Evolutionary conservation across 2,113 vertebrate species (phyloP).

Genomic region (Gadus macrocephalus): DNA sequence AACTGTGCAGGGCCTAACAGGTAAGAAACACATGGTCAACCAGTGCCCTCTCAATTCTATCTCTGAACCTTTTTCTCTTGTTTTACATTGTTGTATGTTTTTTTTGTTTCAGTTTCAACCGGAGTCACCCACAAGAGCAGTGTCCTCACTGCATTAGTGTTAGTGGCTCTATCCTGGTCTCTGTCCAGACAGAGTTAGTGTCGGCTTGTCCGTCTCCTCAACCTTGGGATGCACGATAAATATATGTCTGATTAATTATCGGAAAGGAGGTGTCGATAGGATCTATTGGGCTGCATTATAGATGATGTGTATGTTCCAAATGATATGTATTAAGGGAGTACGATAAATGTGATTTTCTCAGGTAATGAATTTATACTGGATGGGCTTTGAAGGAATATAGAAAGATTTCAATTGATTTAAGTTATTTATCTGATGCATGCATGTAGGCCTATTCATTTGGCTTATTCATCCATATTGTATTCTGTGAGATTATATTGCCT

Average conservation of each 20-base stretch:
- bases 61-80: background rate
- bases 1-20: slow-evolving; percentile 12
- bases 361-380: too few species aligned
- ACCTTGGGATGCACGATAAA: background rate
- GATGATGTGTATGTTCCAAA: too few species aligned
- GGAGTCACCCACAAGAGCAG: slow-evolving; percentile 30
- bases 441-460: too few species aligned
- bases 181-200: slow-evolving; percentile 19
- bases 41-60: background rate
- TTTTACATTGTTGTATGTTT: background rate
- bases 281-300: too few species aligned
- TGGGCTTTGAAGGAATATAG: too few species aligned
- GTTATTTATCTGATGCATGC: too few species aligned
- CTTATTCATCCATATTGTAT: too few species aligned
- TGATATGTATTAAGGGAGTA: too few species aligned
- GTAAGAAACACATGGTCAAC: slow-evolving; percentile 21
- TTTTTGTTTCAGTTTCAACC: slow-evolving; percentile 7
- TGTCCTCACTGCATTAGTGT: slow-evolving; percentile 27
- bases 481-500: too few species aligned
- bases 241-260: too few species aligned
- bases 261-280: too few species aligned
- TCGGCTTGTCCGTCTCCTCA: background rate
- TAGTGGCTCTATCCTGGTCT: slow-evolving; percentile 37
- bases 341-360: too few species aligned
- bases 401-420: slow-evolving; percentile 3